These are phyloP conservation scores for Gymnopithys bicolor DNA, from an alignment of 2,797 vertebrate species.

Conservation along the genomic window DNA sequence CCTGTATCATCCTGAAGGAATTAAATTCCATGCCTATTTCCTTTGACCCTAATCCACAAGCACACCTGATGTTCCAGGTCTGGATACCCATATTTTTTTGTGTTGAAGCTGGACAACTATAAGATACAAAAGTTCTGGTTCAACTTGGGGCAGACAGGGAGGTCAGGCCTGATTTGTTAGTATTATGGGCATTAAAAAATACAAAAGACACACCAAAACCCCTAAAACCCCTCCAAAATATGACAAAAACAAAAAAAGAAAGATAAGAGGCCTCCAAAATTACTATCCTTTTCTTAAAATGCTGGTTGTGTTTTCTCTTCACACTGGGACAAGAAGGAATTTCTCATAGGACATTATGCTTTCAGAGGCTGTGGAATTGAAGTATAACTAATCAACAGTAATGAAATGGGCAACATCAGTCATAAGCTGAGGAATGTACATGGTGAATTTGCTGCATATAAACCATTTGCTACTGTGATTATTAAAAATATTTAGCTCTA, in stretches of 20 bases:
- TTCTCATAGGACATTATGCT: not conserved
- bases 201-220: too few species aligned
- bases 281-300: not conserved
- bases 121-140: not conserved
- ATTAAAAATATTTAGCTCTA: not conserved
- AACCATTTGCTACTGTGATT: not conserved
- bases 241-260: too few species aligned
- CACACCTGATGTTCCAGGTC: not conserved
- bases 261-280: not conserved
- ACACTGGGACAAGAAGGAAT: not conserved
- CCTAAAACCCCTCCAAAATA: too few species aligned
- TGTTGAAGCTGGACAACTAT: not conserved
- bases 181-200: not conserved
- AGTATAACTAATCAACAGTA: not conserved
- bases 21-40: not conserved
- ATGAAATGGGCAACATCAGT: not conserved
- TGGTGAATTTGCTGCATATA: not conserved
- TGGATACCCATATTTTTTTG: not conserved
- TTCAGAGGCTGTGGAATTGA: not conserved
- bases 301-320: not conserved
- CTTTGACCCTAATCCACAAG: not conserved
- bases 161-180: not conserved
- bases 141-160: not conserved
- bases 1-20: not conserved
- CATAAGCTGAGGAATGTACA: not conserved